Conservation (phyloP, 1,140 invertebrate genomes). For the Drosophila repletoides region DNA sequence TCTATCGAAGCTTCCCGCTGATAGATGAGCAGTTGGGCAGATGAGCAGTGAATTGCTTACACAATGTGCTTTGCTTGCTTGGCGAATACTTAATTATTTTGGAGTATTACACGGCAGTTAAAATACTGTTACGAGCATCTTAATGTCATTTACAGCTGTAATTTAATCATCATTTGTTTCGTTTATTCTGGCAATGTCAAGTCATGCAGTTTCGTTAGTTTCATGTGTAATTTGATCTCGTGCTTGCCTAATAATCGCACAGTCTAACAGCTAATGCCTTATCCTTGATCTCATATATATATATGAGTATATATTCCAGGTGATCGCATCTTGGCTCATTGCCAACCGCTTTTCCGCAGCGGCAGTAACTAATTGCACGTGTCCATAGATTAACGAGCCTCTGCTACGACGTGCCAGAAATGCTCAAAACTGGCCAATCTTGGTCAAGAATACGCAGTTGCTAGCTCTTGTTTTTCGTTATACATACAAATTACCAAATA, state of each 20-base stretch:
- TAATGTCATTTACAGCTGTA: constrained; percentile 33
- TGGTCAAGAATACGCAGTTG: constrained; percentile 46
- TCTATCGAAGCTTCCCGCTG: neutral
- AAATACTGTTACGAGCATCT: constrained; percentile 24
- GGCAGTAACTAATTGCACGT: constrained; percentile 39
- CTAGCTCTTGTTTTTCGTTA: neutral
- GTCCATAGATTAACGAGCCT: constrained; percentile 39
- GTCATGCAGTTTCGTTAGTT: neutral
- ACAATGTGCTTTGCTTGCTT: constrained; percentile 22
- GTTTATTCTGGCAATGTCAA: constrained; percentile 13
- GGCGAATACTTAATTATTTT: constrained; percentile 56
- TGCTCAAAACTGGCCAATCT: constrained; percentile 31
- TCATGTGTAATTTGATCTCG: neutral
- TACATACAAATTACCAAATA: constrained; percentile 30
- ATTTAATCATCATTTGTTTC: constrained; percentile 30
- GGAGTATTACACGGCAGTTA: constrained; percentile 13
- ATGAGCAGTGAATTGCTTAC: neutral
- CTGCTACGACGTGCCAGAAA: constrained; percentile 8
- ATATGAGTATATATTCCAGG: constrained; percentile 23
- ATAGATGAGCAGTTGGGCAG: neutral
- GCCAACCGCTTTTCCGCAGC: constrained; percentile 51
- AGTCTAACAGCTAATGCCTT: constrained; percentile 31
- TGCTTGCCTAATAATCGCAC: constrained; percentile 38
- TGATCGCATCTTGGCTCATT: constrained; percentile 24
- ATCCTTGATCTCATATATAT: constrained; percentile 76